Conservation (phyloP, 2,797 vertebrate genomes). For the Brachyalestes nurse region DNA sequence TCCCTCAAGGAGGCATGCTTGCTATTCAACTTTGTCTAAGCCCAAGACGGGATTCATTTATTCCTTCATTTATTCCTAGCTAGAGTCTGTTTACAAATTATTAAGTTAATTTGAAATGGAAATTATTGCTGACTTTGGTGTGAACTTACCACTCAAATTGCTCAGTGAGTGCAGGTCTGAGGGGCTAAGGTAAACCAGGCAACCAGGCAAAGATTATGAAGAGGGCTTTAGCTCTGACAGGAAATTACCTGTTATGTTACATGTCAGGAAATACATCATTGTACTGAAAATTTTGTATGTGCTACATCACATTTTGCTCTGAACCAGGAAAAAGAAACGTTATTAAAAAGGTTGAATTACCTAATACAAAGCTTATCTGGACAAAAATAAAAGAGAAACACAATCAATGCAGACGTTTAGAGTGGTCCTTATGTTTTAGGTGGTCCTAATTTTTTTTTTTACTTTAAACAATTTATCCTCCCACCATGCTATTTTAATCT, state of each 20-base stretch:
- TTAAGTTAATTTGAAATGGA: constrained; percentile 56
- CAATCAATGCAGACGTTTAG: not conserved
- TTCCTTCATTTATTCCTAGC: constrained; percentile 57
- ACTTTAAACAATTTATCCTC: too few species aligned
- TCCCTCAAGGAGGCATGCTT: constrained; percentile 53
- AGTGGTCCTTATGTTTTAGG: too few species aligned
- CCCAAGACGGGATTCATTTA: constrained; percentile 59
- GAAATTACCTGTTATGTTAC: too few species aligned
- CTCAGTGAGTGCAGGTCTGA: constrained; percentile 5
- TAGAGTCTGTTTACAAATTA: constrained; percentile 64
- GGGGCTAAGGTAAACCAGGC: too few species aligned
- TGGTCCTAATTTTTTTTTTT: too few species aligned
- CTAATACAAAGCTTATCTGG: not conserved
- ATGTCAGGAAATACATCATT: too few species aligned
- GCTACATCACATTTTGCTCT: not conserved
- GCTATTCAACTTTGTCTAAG: constrained; percentile 55
- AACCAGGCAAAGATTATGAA: too few species aligned
- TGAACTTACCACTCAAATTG: constrained; percentile 38
- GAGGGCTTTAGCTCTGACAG: too few species aligned
- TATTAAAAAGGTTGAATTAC: not conserved
- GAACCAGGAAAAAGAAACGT: not conserved
- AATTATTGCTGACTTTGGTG: constrained; percentile 52
- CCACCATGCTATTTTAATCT: too few species aligned
- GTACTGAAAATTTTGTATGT: not conserved
- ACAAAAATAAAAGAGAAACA: not conserved